These are phyloP conservation scores for Caiman crocodilus DNA, from an alignment of 2,797 vertebrate species.

Conservation along the genomic window DNA sequence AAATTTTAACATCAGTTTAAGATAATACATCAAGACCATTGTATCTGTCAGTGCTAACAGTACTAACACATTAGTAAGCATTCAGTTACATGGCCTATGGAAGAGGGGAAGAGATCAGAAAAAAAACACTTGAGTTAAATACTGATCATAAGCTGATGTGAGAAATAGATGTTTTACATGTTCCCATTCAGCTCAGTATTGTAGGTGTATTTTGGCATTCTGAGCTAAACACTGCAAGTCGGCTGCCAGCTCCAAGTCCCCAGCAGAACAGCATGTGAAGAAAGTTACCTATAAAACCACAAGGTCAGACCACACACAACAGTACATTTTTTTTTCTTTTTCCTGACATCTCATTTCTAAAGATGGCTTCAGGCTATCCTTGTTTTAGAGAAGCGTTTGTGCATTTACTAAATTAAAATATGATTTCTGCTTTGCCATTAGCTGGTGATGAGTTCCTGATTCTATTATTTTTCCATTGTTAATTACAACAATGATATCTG, in stretches of 20 bases:
- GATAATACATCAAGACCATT: conserved; percentile 63
- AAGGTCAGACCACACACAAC: neutral
- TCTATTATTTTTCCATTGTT: conserved; percentile 63
- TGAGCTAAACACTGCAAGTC: conserved; percentile 26
- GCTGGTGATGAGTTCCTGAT: conserved; percentile 71
- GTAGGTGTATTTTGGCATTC: conserved; percentile 33
- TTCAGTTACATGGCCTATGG: conserved; percentile 55
- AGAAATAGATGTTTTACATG: conserved; percentile 30
- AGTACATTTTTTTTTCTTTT: neutral
- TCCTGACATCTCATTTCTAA: conserved; percentile 61
- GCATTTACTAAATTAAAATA: conserved; percentile 82
- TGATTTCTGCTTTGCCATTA: conserved; percentile 67
- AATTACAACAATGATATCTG: conserved; percentile 28
- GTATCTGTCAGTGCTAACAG: conserved; percentile 36
- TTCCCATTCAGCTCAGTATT: conserved; percentile 23
- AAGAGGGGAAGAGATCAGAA: neutral
- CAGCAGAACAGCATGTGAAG: neutral
- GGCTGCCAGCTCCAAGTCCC: conserved; percentile 13
- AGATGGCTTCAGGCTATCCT: conserved; percentile 54
- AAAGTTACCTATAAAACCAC: conserved; percentile 7
- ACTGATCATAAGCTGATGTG: neutral
- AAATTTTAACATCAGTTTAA: conserved; percentile 42
- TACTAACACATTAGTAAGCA: conserved; percentile 31
- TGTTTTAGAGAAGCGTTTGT: conserved; percentile 71
- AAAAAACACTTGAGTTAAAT: conserved; percentile 50